Percentiles rank a stretch among this genome's conserved stretches.
Conservation (phyloP, 2,797 vertebrate genomes). For the Bryconaethiops microstoma region DNA sequence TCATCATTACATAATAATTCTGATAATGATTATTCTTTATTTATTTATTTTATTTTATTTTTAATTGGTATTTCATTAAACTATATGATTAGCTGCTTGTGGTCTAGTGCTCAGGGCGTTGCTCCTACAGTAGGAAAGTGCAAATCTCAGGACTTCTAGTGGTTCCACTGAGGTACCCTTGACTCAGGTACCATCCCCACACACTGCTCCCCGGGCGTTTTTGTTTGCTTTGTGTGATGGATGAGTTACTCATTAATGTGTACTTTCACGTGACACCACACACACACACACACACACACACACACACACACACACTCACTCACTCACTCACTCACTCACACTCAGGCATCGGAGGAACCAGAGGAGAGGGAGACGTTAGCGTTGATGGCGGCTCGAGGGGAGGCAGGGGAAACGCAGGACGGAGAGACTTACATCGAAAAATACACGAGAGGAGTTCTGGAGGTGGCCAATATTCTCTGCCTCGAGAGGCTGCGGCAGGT, state of each 20-base stretch:
- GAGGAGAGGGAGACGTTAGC: slow-evolving; percentile 96
- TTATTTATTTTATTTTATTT: too few species aligned
- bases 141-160: too few species aligned
- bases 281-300: not conserved
- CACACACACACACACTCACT: too few species aligned
- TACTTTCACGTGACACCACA: not conserved
- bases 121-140: not conserved
- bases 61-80: too few species aligned
- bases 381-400: slow-evolving; percentile 92
- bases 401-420: slow-evolving; percentile 84
- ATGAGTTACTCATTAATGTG: not conserved
- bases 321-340: too few species aligned
- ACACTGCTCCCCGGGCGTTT: too few species aligned
- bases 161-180: too few species aligned
- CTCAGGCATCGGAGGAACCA: slow-evolving; percentile 93
- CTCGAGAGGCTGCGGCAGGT: slow-evolving; percentile 83
- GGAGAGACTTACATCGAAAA: slow-evolving; percentile 97
- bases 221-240: not conserved
- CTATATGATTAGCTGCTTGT: too few species aligned
- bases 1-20: too few species aligned
- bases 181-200: too few species aligned
- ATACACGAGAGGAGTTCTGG: slow-evolving; percentile 92
- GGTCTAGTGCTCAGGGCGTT: too few species aligned
- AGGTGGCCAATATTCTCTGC: slow-evolving; percentile 94
- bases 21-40: too few species aligned